These are phyloP conservation scores for Dioctria linearis DNA, from an alignment of 2,888 invertebrate genomes.

Conservation along the genomic window DNA sequence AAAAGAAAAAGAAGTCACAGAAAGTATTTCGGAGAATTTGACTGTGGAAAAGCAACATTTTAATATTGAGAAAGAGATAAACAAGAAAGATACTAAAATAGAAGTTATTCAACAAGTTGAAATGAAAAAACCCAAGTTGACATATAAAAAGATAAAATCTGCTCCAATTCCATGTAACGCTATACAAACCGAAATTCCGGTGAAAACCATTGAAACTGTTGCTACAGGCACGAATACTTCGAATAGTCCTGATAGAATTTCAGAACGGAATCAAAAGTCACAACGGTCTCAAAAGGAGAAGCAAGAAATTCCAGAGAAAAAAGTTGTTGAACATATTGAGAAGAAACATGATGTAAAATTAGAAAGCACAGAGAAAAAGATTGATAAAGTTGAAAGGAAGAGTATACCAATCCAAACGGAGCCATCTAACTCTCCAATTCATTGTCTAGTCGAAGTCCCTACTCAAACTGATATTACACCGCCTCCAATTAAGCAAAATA, in stretches of 20 bases:
- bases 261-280: background rate
- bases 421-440: slow-evolving; percentile 19
- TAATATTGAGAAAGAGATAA: background rate
- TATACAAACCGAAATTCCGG: slow-evolving; percentile 55
- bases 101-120: slow-evolving; percentile 54
- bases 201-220: slow-evolving; percentile 60
- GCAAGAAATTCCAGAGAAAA: slow-evolving; percentile 9
- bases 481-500: slow-evolving; percentile 56
- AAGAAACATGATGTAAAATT: background rate
- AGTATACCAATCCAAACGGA: slow-evolving; percentile 27
- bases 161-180: slow-evolving; percentile 22
- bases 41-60: slow-evolving; percentile 11
- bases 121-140: slow-evolving; percentile 42
- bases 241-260: background rate
- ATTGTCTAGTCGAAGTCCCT: slow-evolving; percentile 1
- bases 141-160: slow-evolving; percentile 34
- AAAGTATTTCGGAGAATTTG: slow-evolving; percentile 3
- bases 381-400: slow-evolving; percentile 13
- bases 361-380: slow-evolving; percentile 1
- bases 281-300: slow-evolving; percentile 24
- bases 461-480: slow-evolving; percentile 49
- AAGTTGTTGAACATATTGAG: background rate
- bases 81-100: slow-evolving; percentile 52
- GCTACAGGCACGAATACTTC: slow-evolving; percentile 58
- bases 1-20: slow-evolving; percentile 34